Conservation (phyloP, 2,113 vertebrate species). For the Anser cygnoides region DNA sequence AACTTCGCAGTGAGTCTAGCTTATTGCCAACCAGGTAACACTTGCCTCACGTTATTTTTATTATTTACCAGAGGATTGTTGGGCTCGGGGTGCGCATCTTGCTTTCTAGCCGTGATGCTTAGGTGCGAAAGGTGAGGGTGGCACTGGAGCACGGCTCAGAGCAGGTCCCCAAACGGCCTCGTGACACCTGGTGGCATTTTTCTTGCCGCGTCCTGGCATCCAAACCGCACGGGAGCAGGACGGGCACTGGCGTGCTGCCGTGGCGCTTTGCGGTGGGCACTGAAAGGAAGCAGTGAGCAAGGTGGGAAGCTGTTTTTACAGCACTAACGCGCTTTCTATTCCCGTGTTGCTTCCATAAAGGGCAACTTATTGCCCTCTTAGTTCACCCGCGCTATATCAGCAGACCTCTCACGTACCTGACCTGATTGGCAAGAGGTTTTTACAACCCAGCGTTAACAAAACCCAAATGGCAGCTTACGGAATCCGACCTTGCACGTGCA, state of each 20-base stretch:
- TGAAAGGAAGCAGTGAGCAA: neutral
- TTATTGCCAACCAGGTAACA: neutral
- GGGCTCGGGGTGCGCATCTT: neutral
- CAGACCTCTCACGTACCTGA: neutral
- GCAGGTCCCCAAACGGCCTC: neutral
- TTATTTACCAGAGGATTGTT: neutral
- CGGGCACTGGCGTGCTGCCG: neutral
- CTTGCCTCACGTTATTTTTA: neutral
- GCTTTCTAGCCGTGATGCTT: neutral
- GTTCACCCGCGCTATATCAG: neutral
- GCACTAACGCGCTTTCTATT: neutral
- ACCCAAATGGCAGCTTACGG: neutral
- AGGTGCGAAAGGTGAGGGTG: neutral
- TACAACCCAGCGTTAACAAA: neutral
- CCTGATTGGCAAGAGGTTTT: neutral
- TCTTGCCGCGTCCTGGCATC: neutral
- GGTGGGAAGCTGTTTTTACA: neutral
- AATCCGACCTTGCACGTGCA: neutral
- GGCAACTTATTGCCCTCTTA: neutral
- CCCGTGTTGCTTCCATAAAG: neutral
- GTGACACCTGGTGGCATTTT: neutral
- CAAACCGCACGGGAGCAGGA: neutral
- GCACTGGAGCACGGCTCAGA: neutral
- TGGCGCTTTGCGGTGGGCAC: neutral
- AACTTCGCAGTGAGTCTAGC: no score